Evolutionary conservation across 2,888 invertebrate species (phyloP).

Genomic region (Harmothoe impar): DNA sequence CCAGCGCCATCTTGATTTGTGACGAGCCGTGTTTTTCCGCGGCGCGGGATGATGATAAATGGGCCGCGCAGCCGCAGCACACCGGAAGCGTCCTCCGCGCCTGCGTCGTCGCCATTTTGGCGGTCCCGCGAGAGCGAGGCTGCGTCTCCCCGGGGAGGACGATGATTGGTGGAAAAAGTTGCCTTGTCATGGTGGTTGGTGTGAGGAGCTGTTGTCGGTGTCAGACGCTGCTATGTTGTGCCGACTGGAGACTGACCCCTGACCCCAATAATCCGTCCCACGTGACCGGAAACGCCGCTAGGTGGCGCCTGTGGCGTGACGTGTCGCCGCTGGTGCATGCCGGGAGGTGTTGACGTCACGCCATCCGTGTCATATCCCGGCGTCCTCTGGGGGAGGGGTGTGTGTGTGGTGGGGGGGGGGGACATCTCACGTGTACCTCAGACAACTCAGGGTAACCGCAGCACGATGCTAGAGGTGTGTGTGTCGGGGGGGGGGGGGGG

Average conservation of each 20-base stretch:
- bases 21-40: background rate
- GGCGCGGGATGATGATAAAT: constrained; percentile 37
- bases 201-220: constrained; percentile 6
- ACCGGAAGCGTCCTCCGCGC: background rate
- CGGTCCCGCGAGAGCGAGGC: constrained; percentile 20
- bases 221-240: constrained; percentile 6
- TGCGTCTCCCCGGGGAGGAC: constrained; percentile 6
- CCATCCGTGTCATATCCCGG: constrained; percentile 49
- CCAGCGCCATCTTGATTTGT: constrained; percentile 47
- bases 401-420: background rate
- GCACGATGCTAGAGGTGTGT: background rate
- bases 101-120: background rate
- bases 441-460: background rate
- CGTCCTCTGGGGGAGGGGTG: background rate
- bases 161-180: constrained; percentile 59
- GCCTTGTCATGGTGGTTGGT: background rate
- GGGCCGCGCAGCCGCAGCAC: background rate
- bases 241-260: background rate
- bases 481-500: no score
- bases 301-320: constrained; percentile 50
- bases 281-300: constrained; percentile 45
- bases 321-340: constrained; percentile 50
- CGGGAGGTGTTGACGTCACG: constrained; percentile 59
- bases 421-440: background rate
- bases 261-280: constrained; percentile 45